A percentile compares a stretch with the other conserved stretches of the same genome.
These are phyloP conservation scores for Hemicentrotus pulcherrimus DNA, from an alignment of 35 echinoderm and acorn worm genomes.

Conservation along the genomic window DNA sequence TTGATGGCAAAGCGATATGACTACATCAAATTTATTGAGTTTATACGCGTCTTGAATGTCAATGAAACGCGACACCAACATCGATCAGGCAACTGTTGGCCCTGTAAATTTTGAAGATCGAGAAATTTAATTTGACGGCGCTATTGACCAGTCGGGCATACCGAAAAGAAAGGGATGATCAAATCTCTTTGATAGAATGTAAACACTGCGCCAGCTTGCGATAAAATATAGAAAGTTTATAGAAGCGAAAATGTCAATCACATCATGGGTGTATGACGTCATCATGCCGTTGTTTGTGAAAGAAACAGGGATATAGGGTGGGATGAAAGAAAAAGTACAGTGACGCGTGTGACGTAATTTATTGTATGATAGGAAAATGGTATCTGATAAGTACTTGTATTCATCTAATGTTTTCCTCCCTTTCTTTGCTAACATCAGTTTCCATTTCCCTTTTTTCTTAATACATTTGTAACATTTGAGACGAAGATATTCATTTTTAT, in stretches of 20 bases:
- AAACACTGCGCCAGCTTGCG: neutral
- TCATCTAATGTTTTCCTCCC: no score
- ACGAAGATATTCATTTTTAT: no score
- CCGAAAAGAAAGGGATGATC: neutral
- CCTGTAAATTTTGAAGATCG: neutral
- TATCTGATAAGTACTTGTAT: no score
- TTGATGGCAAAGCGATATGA: neutral
- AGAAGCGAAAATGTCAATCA: neutral
- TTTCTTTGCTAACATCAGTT: no score
- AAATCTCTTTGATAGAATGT: slow-evolving; percentile 4
- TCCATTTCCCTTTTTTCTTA: no score
- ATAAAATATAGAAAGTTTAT: neutral
- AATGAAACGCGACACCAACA: neutral
- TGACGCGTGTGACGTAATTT: neutral
- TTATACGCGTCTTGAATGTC: neutral
- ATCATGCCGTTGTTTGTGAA: neutral
- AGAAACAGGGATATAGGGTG: neutral
- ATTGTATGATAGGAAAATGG: no score
- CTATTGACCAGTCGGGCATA: neutral
- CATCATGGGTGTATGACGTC: neutral
- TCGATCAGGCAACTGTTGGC: neutral
- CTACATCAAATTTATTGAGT: neutral
- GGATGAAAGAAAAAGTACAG: neutral
- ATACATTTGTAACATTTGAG: no score
- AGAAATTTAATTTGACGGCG: neutral